These are phyloP conservation scores for Caenorhabditis plicata DNA, from an alignment of 2,888 invertebrate genomes.

Conservation along the genomic window DNA sequence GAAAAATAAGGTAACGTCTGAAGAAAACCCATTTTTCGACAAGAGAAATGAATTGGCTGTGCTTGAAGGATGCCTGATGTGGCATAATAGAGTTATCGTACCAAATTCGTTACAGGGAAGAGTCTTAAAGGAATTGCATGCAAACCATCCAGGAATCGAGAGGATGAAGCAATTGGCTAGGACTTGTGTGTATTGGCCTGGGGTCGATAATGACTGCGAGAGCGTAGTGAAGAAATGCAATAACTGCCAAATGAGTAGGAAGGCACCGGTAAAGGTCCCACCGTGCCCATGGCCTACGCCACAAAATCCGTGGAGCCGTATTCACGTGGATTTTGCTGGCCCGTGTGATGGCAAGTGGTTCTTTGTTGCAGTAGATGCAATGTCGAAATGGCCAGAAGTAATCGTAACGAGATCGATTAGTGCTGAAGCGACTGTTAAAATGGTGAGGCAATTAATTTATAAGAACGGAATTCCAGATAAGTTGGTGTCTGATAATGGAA, in stretches of 20 bases:
- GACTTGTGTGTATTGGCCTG: conserved; percentile 57
- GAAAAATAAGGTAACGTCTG: background rate
- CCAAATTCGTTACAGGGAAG: conserved; percentile 33
- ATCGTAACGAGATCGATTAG: too few species aligned
- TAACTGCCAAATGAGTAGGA: conserved; percentile 31
- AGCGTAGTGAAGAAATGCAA: conserved; percentile 32
- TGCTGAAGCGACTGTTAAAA: too few species aligned
- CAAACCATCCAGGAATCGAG: conserved; percentile 52
- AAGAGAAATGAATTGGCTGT: background rate
- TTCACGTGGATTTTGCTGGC: conserved; percentile 68
- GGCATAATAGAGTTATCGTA: conserved; percentile 43
- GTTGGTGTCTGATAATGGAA: too few species aligned
- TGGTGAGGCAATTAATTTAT: too few species aligned
- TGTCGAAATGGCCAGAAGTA: too few species aligned
- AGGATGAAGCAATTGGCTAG: conserved; percentile 58
- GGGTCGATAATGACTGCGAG: conserved; percentile 40
- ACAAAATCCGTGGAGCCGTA: conserved; percentile 62
- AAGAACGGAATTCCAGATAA: too few species aligned
- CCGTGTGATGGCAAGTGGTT: conserved; percentile 60
- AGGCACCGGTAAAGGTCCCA: conserved; percentile 33
- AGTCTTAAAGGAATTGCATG: conserved; percentile 48
- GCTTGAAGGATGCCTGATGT: background rate
- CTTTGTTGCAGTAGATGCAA: conserved; percentile 64
- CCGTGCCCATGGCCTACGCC: conserved; percentile 59
- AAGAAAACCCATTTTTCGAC: background rate